Base-by-base conservation (phyloP, 1,140 invertebrate species). In the Drosophila pruinosa region DNA sequence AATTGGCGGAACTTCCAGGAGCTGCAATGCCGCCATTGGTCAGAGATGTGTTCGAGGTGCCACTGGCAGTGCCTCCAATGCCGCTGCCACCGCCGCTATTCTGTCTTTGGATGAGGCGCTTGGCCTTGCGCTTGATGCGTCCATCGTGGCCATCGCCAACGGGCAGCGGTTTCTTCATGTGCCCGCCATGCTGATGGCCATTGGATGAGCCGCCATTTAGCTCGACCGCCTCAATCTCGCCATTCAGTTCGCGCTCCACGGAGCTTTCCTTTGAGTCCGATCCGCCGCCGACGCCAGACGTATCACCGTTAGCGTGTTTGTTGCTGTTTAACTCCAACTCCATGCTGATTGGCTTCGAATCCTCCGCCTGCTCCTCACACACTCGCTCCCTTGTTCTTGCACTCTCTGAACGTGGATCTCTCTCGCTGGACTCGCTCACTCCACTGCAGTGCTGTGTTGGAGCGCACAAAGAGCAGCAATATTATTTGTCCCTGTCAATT, bases 221-320 rank as follows among this genome's bases (percentile, higher is more conserved):
- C 63, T 82, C 89, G 0, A 89, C 89, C 8, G 86, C 89, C 59
- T 90, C 64, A 19, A 90, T 88, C 6, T 90, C 90, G 0, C 80
- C 90, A 56, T 91, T 91, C 10, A 91, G 67, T 38, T 91, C 90
- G 22, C 90, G 90, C 41, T 91, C 90, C 15, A 91, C 88, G 24
- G 90, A 91, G 28, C 90, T 91, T 34, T 91, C 90, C 62, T 91
- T 91, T 22, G 90, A 91, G 52, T 88, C 88, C 26, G 75, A 63
- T 38, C 82, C 58, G 10, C 54, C 57, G 5, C 38, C 48, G 0
- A 38, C 41, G 43, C 47, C 45, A 6, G 28, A 26, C 17, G 36
- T 53, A 24, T 72, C 72, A 5, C 77, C 79, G 17, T 91, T 90
- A 41, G 72, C 54, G 12, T 70, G 72, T 43, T 81, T 61, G 12